Evolutionary conservation across 2,888 invertebrate species (phyloP).

Genomic region (Vandiemenella viatica): DNA sequence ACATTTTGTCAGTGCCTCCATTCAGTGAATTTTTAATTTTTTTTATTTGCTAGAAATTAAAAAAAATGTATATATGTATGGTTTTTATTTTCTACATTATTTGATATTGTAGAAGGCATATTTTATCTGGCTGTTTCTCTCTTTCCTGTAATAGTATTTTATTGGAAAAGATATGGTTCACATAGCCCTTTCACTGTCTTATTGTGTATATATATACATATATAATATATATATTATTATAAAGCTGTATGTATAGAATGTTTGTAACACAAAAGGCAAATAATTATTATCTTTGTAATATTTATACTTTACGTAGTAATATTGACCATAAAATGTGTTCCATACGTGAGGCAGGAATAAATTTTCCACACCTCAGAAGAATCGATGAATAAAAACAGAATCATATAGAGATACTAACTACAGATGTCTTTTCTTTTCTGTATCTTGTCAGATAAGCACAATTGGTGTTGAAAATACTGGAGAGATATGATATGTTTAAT

Average conservation of each 20-base stretch:
- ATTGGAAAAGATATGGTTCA: slow-evolving; percentile 4
- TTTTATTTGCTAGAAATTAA: slow-evolving; percentile 4
- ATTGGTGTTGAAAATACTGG: no score
- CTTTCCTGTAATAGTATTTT: slow-evolving; percentile 11
- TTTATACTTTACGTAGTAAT: slow-evolving; percentile 17
- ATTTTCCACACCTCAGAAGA: slow-evolving; percentile 7
- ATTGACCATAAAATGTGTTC: slow-evolving; percentile 16
- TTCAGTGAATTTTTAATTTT: slow-evolving; percentile 7
- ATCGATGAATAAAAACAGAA: slow-evolving; percentile 14
- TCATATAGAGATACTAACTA: neutral
- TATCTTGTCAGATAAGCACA: no score
- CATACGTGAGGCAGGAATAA: slow-evolving; percentile 7
- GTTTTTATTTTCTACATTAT: slow-evolving; percentile 12
- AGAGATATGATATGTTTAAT: no score
- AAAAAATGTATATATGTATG: slow-evolving; percentile 11
- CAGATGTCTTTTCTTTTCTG: neutral
- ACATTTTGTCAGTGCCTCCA: slow-evolving; percentile 16
- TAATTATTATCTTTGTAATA: slow-evolving; percentile 16
- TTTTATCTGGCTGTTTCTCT: slow-evolving; percentile 15
- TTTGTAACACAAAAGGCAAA: slow-evolving; percentile 17
- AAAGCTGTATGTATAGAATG: slow-evolving; percentile 15
- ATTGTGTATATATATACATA: slow-evolving; percentile 14
- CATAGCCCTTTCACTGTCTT: slow-evolving; percentile 10
- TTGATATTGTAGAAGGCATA: slow-evolving; percentile 10
- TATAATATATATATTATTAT: slow-evolving; percentile 1